Evolutionary conservation across 2,888 invertebrate species (phyloP), one percentile per base, ranked within the genome.

Genomic region (Tachina grossa): DNA sequence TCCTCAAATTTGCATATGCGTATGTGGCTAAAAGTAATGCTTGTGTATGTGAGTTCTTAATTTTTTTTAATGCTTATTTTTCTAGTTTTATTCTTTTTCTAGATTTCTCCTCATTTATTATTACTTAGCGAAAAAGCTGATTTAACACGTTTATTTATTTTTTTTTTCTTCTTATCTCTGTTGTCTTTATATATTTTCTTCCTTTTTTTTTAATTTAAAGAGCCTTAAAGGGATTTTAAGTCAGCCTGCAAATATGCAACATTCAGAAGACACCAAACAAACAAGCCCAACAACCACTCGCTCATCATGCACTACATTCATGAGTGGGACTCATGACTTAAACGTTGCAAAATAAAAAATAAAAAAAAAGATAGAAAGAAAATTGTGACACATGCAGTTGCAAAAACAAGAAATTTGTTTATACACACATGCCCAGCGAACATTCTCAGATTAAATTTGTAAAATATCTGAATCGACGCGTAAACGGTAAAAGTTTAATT

Each of bases 211-310:
- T 41, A 53, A 43, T n/a, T 14, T 8, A 57, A 57, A 47, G 39
- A 16, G 53, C 16, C 16, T 53, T 9, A 6, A 63, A 22, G 41
- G n/a, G 13, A 22, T 31, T 41, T 79, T 69, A 63, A 69, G 57
- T 77, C 76, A 11, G 81, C 84, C 87, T 88, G 76, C 76, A 87
- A 86, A 86, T 88, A 87, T 88, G 87, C 88, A 88, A 88, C 88
- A 88, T 83, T 87, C 72, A 66, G 68, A 55, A 74, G 68, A 51
- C 63, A 59, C 82, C 87, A 78, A 84, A 59, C 74, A 87, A 84
- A 86, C 43, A 82, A 79, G 75, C 81, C 47, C 76, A 80, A 72
- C 81, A 74, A 75, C 84, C 83, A 61, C 57, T 66, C 72, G 68
- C 43, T 31, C 59, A 75, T 31, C 59, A 75, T 66, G 49, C 61